Base-by-base conservation (phyloP, 1,140 invertebrate genomes). In the Copidosoma floridanum region DNA sequence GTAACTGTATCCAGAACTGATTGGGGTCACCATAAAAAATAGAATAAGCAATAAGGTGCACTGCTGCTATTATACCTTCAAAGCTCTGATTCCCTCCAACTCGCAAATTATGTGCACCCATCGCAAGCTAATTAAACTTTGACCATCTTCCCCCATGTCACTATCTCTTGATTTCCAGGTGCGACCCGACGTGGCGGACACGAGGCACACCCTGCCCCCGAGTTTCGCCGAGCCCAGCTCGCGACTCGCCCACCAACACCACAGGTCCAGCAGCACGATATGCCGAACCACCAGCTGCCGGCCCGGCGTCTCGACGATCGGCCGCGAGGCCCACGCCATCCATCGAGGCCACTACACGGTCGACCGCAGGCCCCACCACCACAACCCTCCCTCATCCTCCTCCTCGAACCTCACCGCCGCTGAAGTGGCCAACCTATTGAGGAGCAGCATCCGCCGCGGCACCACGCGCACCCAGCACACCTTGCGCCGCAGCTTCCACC, bases 381-480 rank as follows among this genome's bases (percentile, higher is more conserved):
- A 24, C 53, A 51, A 3, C 35, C 14, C 11, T 20, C 37, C 26
- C 11, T 10, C 20, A 38, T 60, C 51, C 8, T 55, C 65, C 27
- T 67, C 71, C 8, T 79, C 79, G 2, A 81, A 79, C 35, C 62
- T 85, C 27, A 84, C 84, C 2, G 83, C 83, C 8, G 79, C 80
- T 8, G 82, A 85, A 57, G 84, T 86, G 1, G 84, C 84, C 12
- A 83, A 81, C 51, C 76, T 86, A 8, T 63, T 86, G 29, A 72
- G 85, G 12, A 85, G 82, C 66, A 85, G 84, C 54, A 83, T 86
- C 51, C 74, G 84, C 26, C 75, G 84, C 4, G 80, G 80, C 40
- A 78, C 74, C 3, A 59, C 23, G 10, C 40, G 37, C 26, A 44
- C 16, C 5, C 16, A 29, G 8, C 70, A 72, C 48, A 71, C 16